Evolutionary conservation across 1,140 invertebrate genomes (phyloP), one percentile per base, ranked within the genome.

Genomic region (Globodera rostochiensis): DNA sequence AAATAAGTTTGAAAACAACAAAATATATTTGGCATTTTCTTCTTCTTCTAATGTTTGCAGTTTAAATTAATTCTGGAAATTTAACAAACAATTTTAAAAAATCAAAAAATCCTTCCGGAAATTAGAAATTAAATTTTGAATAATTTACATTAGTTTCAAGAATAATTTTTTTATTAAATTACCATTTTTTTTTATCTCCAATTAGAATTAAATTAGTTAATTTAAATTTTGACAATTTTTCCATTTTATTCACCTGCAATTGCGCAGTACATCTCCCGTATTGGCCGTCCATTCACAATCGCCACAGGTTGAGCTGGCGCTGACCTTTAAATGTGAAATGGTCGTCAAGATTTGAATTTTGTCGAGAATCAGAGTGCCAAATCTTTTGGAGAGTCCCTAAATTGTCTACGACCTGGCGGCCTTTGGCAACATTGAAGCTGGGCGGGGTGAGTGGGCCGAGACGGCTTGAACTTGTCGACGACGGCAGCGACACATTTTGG

Each of bases 221-320:
- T 36, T 36, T 36, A 36, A 36, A 36, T 36, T 36, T 36, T 36
- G 36, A 36, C 1, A 36, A 36, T 36, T 36, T 25, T 36, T 36
- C 45, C 47, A 36, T 53, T 8, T 19, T 21, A 25, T 46, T 83
- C 50, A 87, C 86, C 91, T 13, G 91, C 91, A 84, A 92, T 83
- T 80, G 90, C 90, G 82, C 91, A 92, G 84, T 89, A 92, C 69
- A 90, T 86, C 84, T 92, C 91, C 25, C 83, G 83, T 50, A 86
- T 82, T 15, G 89, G 85, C 66, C 85, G 83, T 57, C 88, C 87
- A 64, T 90, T 84, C 71, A 91, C 88, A 79, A 79, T 89, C 90
- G 66, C 91, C 91, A 82, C 91, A 92, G 25, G 91, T 92, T 19
- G 90, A 87, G 19, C 90, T 90, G 8, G 91, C 91, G 15, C 5